A percentile compares a stretch with the other conserved stretches of the same genome.
These are phyloP conservation scores for Pocillopora meandrina DNA, from an alignment of 92 coral and sea anemone genomes.

Conservation along the genomic window DNA sequence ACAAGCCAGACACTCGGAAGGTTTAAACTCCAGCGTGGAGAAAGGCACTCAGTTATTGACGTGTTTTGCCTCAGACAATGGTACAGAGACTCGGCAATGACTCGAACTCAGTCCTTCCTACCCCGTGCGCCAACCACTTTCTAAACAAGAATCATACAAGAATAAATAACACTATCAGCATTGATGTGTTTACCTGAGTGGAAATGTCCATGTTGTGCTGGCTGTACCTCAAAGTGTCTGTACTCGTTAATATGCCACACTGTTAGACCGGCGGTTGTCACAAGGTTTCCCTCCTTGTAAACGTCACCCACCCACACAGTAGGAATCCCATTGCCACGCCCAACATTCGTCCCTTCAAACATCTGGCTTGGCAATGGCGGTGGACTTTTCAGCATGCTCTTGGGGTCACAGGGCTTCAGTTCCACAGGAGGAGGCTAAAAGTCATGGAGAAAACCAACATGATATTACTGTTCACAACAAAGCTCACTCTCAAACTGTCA, in stretches of 20 bases:
- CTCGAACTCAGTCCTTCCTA: neutral
- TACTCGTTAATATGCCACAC: conserved; percentile 98
- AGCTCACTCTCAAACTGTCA: neutral
- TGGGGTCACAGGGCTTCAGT: conserved; percentile 91
- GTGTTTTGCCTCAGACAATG: no score
- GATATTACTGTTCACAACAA: neutral
- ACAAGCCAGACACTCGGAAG: no score
- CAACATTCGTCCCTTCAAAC: conserved; percentile 93
- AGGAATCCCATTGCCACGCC: conserved; percentile 95
- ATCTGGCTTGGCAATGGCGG: conserved; percentile 64
- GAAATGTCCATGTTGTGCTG: conserved; percentile 84
- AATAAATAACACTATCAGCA: neutral
- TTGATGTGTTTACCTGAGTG: conserved; percentile 75
- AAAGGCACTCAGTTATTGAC: no score
- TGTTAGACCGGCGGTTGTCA: conserved; percentile 82
- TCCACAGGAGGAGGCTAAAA: conserved; percentile 69
- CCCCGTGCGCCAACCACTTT: no score
- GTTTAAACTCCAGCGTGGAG: no score
- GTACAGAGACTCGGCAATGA: no score
- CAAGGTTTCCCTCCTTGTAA: conserved; percentile 90
- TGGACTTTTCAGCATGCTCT: conserved; percentile 57
- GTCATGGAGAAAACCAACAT: neutral
- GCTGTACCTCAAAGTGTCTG: conserved; percentile 88
- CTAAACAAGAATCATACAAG: no score
- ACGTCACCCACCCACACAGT: conserved; percentile 89